Conservation (phyloP, 2,797 vertebrate species). For the Pteropus rufus region DNA sequence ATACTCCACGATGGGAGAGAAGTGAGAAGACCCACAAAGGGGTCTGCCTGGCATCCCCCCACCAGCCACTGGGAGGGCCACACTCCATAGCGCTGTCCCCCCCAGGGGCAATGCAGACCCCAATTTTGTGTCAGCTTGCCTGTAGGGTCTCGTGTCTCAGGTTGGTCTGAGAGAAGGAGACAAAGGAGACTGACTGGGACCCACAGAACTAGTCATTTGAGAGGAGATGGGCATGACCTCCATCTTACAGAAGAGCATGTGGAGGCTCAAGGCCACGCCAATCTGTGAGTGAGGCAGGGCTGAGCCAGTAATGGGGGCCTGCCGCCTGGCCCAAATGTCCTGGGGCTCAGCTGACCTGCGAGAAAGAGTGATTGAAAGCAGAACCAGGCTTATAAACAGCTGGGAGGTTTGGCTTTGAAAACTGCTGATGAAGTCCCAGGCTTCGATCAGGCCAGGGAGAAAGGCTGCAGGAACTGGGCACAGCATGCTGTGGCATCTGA, state of each 20-base stretch:
- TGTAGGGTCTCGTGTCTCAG: background rate
- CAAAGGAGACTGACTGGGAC: background rate
- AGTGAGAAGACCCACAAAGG: background rate
- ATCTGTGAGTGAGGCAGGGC: background rate
- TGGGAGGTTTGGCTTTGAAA: slow-evolving; percentile 32
- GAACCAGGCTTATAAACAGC: slow-evolving; percentile 44
- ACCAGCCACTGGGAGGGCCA: background rate
- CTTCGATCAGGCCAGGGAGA: slow-evolving; percentile 44
- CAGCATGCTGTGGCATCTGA: background rate
- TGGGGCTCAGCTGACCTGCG: background rate
- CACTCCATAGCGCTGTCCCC: background rate
- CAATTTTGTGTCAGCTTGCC: background rate
- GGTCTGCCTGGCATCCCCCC: background rate
- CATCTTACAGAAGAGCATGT: background rate
- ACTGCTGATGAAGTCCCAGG: background rate
- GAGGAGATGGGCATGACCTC: background rate
- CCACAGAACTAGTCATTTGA: background rate
- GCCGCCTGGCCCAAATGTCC: slow-evolving; percentile 42
- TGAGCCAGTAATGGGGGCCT: background rate
- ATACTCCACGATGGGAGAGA: accelerated
- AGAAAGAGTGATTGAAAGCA: slow-evolving; percentile 9
- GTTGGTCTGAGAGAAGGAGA: background rate
- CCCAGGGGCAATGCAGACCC: background rate
- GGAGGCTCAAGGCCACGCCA: background rate
- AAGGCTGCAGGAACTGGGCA: background rate